Base-by-base conservation (phyloP, 1,140 invertebrate genomes). In the Gonatopus flavifemur region DNA sequence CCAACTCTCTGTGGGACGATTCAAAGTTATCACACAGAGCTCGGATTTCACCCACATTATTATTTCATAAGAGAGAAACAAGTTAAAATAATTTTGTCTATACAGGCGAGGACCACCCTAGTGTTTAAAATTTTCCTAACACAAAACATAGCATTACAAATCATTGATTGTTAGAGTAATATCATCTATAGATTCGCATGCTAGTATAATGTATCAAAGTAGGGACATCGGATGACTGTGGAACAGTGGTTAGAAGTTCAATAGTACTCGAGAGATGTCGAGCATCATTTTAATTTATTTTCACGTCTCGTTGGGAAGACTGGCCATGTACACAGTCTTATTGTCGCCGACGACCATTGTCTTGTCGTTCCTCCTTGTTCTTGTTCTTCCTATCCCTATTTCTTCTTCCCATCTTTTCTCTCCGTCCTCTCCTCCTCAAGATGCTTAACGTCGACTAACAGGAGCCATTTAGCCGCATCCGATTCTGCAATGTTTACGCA, bases 321-420 rank as follows among this genome's bases (percentile, higher is more conserved):
- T n/a, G n/a, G 58, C 57, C 33, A 49, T 22, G n/a, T n/a, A n/a
- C 22, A 37, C 56, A 46, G 55, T 28, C 57, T 67, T 67, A 69
- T 69, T 70, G 67, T 70, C 65, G 55, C 50, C 58, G 57, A n/a
- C n/a, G n/a, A 58, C 57, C 60, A 69, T 72, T 70, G 67, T 69
- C 65, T 69, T 72, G 65, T 73, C 70, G 25, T 55, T 67, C 49
- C 39, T 35, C 19, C 24, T 28, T 47, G 35, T 40, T 49, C 52
- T 45, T 38, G 35, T 21, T 52, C 30, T 48, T 33, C 42, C 42
- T 49, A n/a, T 42, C 35, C 9, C 22, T 16, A 1, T 52, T 39
- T 41, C 41, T 50, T 21, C 25, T 36, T 37, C 19, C 32, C 25
- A 36, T 16, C 39, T 22, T 33, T 37, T 15, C 25, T 50, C 25